Evolutionary conservation across 2,113 vertebrate species (phyloP), one percentile per base, ranked within the genome.

Genomic region (Bucco capensis): DNA sequence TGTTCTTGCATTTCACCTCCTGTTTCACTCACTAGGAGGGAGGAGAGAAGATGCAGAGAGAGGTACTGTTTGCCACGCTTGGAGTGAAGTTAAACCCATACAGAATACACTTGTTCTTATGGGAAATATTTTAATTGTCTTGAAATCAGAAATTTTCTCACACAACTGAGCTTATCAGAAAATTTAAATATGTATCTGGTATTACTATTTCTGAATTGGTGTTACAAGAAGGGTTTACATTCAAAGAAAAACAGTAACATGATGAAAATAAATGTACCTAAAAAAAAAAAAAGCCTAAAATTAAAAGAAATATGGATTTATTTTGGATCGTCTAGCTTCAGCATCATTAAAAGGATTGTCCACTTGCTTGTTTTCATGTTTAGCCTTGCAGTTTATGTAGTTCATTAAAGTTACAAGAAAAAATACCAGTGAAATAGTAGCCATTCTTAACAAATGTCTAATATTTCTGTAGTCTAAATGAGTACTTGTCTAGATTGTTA

Each of bases 401-500:
- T 83, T 89, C 44, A 60, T 10, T 67, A 67, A 79, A 76, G 62
- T 90, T 65, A 70, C 42, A 91, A 50, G 33, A 69, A 85, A 92
- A 85, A 67, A 22, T 7, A 53, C 1, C 14, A 56, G 42, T 54
- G 66, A 79, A 93, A 87, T n/a, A 75, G 35, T 30, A 87, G 40
- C 30, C 10, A 66, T 50, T 85, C 82, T 70, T 19, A 93, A 93
- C 11, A 82, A 62, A 89, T 14, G 23, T 12, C 28, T 66, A 47
- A 77, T 62, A n/a, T 76, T 91, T 83, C 35, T 33, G n/a, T 54
- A 61, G 16, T 73, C 44, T 65, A 58, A 83, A 83, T 50, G 22
- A 76, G 13, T 57, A 82, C 22, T 83, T 67, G 15, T 72, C 65
- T 82, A 82, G 53, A 40, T 65, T 71, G 33, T 61, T 76, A 79